Conservation (phyloP, 1,140 invertebrate genomes). For the Laupala kohalensis region DNA sequence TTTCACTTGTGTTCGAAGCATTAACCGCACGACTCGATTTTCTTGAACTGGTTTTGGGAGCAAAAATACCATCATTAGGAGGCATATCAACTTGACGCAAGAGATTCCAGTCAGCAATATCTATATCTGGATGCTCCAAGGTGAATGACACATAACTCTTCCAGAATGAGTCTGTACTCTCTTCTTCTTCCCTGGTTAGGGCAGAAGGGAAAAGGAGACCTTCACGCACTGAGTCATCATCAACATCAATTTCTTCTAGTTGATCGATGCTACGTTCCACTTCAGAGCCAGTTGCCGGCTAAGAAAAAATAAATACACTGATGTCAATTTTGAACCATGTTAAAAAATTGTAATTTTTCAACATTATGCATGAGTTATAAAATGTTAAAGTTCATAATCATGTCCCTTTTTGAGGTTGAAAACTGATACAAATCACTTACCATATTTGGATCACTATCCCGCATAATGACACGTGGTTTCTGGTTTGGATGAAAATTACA, state of each 20-base stretch:
- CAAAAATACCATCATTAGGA: no score
- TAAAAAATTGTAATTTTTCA: no score
- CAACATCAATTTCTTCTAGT: not conserved
- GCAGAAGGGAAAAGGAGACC: not conserved
- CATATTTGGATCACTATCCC: not conserved
- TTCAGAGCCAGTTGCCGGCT: not conserved
- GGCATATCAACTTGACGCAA: no score
- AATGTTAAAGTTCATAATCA: not conserved
- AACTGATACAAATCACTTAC: not conserved
- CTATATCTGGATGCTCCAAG: not conserved
- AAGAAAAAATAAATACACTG: no score
- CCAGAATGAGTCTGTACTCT: not conserved
- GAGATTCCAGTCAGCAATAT: not conserved
- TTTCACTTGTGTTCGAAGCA: no score
- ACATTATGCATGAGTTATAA: no score
- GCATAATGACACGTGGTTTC: conserved; percentile 23
- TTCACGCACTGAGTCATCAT: not conserved
- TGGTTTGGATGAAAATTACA: conserved; percentile 31
- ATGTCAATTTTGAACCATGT: no score
- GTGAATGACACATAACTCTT: not conserved
- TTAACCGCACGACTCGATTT: no score
- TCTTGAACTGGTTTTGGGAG: no score
- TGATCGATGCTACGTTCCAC: not conserved
- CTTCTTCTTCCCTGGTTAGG: not conserved
- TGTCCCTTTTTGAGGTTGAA: not conserved